Evolutionary conservation across 2,888 invertebrate genomes (phyloP), one percentile per base, ranked within the genome.

Genomic region (Mantis religiosa): DNA sequence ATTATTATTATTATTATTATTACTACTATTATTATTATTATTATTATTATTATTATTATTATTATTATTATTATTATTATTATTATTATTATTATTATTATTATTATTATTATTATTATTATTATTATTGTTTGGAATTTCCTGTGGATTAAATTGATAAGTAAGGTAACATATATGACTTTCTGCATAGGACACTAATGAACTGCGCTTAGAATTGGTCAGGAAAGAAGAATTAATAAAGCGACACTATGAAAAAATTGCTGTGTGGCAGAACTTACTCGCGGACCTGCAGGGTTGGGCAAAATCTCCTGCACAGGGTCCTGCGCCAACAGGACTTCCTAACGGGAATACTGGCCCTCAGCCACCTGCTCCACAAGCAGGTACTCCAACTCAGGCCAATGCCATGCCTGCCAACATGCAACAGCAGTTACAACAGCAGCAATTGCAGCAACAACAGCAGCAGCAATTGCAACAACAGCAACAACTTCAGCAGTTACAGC

Each of bases 151-250:
- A 41, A 41, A 12, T 41, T 41, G 41, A 41, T 41, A 12, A 41
- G 12, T 41, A 41, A 41, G 12, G 9, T 41, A 9, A 41, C 41
- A 7, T 34, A 1, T 41, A 41, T 41, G 1, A 9, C 25, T 85
- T 85, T 27, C 20, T 89, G 91, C 91, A 20, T 91, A 94, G 94
- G 98, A 98, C 92, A 97, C 98, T 91, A 96, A 95, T 91, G 98
- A 99, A 92, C 93, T 99, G 41, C 96, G 96, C 91, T 94, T 96
- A 90, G 98, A 99, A 93, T 94, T 98, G 88, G 95, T 96, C 20
- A 95, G 98, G n/a, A 99, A 99, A 92, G 98, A 99, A 90, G 97
- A 97, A 88, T 93, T 99, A 3, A 94, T 99, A 27, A 96, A 97
- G 91, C 95, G 97, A 89, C 98, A 98, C 92, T 97, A 98, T 92